These are phyloP conservation scores for Urechis unicinctus DNA, from an alignment of 2,888 invertebrate genomes.

Conservation along the genomic window DNA sequence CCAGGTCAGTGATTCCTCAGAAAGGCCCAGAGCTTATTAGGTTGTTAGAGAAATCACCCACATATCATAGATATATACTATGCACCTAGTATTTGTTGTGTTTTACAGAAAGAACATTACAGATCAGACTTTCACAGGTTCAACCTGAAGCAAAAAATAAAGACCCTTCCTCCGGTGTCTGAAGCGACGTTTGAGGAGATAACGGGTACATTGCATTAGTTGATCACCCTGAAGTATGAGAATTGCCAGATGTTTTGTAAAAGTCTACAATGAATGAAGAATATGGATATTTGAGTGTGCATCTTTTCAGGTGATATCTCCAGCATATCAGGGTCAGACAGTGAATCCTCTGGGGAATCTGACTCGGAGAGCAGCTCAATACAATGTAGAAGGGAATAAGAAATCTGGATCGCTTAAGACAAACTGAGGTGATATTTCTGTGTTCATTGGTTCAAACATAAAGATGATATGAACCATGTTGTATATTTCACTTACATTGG, in stretches of 20 bases:
- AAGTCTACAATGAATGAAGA: slow-evolving; percentile 5
- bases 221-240: not conserved
- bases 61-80: not conserved
- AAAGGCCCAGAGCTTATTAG: not conserved
- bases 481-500: not conserved
- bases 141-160: slow-evolving; percentile 68
- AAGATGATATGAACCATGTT: not conserved
- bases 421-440: no score
- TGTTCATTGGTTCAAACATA: not conserved
- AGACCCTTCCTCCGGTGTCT: slow-evolving; percentile 56
- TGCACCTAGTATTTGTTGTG: not conserved
- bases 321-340: slow-evolving; percentile 63
- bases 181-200: slow-evolving; percentile 58
- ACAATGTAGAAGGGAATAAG: no score
- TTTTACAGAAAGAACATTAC: slow-evolving; percentile 63
- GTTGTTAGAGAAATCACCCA: not conserved
- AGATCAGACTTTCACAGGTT: slow-evolving; percentile 80
- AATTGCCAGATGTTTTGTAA: no score
- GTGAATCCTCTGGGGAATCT: slow-evolving; percentile 17
- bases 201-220: slow-evolving; percentile 31
- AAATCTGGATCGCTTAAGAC: no score
- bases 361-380: no score
- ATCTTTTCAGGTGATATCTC: slow-evolving; percentile 57
- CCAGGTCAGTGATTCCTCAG: not conserved
- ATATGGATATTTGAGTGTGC: not conserved